These are phyloP conservation scores for Acanthaster planci DNA, from an alignment of 35 echinoderm and acorn worm genomes.

Conservation along the genomic window DNA sequence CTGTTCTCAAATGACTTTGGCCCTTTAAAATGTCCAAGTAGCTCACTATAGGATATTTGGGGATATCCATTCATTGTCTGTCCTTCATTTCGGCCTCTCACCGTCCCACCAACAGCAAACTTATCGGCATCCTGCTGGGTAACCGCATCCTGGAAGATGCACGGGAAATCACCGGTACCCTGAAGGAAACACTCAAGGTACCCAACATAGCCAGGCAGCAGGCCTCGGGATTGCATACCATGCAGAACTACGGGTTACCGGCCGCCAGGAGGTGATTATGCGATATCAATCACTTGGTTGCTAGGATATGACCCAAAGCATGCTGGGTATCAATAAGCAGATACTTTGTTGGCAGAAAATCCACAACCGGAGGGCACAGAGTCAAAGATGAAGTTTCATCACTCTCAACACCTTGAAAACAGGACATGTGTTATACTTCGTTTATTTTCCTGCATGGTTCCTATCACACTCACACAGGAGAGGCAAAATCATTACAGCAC, in stretches of 20 bases:
- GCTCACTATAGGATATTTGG: neutral
- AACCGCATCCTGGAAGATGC: conserved; percentile 90
- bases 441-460: too few species aligned
- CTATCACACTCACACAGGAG: too few species aligned
- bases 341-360: neutral
- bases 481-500: too few species aligned
- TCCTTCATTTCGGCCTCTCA: neutral
- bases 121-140: conserved; percentile 79
- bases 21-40: neutral
- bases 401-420: too few species aligned
- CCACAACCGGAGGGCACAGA: neutral
- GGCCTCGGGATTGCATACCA: conserved; percentile 46
- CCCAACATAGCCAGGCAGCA: conserved; percentile 71
- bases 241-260: conserved; percentile 59
- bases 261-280: conserved; percentile 59
- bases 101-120: conserved; percentile 62
- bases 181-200: conserved; percentile 73
- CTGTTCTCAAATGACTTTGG: too few species aligned
- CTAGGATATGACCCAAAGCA: neutral
- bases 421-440: too few species aligned
- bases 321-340: neutral
- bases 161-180: conserved; percentile 82
- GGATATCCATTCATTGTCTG: neutral
- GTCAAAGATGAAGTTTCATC: neutral
- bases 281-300: conserved; percentile 1